Percentiles rank a stretch among this genome's conserved stretches.
These are phyloP conservation scores for Furnarius figulus DNA, from an alignment of 2,113 vertebrate genomes.

Conservation along the genomic window DNA sequence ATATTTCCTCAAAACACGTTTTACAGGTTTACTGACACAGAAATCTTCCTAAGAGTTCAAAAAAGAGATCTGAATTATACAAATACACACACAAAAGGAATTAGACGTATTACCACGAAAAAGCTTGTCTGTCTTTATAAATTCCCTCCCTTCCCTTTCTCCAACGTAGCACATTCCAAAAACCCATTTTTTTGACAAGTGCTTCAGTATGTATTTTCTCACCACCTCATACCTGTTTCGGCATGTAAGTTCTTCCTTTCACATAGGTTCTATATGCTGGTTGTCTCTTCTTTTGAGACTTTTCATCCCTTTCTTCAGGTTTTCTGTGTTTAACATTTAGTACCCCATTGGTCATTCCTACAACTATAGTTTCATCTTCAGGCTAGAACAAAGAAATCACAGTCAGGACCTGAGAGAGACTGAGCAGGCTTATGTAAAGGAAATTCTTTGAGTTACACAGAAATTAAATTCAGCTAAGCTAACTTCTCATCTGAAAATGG, in stretches of 20 bases:
- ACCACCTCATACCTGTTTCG: slow-evolving; percentile 81
- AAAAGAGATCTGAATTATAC: not conserved
- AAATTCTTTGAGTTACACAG: not conserved
- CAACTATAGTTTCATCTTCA: slow-evolving; percentile 87
- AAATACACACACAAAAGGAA: not conserved
- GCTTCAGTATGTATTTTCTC: not conserved
- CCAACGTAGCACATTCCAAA: not conserved
- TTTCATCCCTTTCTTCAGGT: slow-evolving; percentile 77
- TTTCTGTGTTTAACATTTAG: slow-evolving; percentile 91
- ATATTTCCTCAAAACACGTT: slow-evolving; percentile 84
- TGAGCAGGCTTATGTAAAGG: not conserved
- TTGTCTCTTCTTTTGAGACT: slow-evolving; percentile 60
- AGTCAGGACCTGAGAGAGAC: not conserved
- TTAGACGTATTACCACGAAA: not conserved
- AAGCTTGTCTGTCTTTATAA: not conserved
- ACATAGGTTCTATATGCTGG: slow-evolving; percentile 87
- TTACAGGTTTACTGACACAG: slow-evolving; percentile 86
- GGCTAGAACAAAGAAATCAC: slow-evolving; percentile 76
- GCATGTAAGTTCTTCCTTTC: slow-evolving; percentile 88
- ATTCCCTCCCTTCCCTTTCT: not conserved
- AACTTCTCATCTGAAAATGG: not conserved
- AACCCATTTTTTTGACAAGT: not conserved
- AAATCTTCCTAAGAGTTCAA: slow-evolving; percentile 85
- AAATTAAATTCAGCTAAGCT: not conserved
- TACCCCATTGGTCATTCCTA: slow-evolving; percentile 95